Conservation (phyloP, 2,113 vertebrate genomes). For the Leptosomus discolor region DNA sequence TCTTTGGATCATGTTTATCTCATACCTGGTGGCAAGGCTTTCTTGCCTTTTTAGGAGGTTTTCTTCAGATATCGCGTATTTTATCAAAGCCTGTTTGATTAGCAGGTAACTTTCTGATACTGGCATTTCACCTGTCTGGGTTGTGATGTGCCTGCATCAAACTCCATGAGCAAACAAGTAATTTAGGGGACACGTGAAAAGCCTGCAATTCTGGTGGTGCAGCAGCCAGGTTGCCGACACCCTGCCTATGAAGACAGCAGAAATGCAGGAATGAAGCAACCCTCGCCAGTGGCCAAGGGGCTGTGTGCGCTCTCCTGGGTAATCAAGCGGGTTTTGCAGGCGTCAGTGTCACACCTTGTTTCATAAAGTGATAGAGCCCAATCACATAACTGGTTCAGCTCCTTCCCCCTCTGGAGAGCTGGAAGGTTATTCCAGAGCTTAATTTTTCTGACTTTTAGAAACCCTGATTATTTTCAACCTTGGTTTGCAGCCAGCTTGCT, state of each 20-base stretch:
- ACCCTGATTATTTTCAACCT: not conserved
- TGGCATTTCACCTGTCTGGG: not conserved
- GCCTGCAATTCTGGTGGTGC: rapidly evolving
- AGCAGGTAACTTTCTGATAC: rapidly evolving
- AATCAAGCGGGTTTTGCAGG: not conserved
- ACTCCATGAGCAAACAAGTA: rapidly evolving
- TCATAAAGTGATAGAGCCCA: not conserved
- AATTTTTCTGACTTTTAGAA: not conserved
- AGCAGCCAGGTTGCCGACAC: rapidly evolving
- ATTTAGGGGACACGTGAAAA: rapidly evolving
- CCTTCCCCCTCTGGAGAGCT: not conserved
- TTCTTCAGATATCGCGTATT: rapidly evolving
- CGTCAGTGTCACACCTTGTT: rapidly evolving
- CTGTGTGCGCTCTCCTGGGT: not conserved
- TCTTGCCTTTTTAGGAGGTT: rapidly evolving
- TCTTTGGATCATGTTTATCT: rapidly evolving
- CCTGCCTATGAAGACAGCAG: rapidly evolving
- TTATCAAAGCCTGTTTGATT: not conserved
- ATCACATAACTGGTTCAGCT: rapidly evolving
- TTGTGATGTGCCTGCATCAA: not conserved
- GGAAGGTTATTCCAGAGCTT: not conserved
- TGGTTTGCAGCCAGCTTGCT: not conserved
- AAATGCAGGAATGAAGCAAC: not conserved
- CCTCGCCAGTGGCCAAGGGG: rapidly evolving
- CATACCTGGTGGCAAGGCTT: rapidly evolving